These are phyloP conservation scores for Eleutherodactylus coqui DNA, from an alignment of 2,797 vertebrate genomes.

Conservation along the genomic window DNA sequence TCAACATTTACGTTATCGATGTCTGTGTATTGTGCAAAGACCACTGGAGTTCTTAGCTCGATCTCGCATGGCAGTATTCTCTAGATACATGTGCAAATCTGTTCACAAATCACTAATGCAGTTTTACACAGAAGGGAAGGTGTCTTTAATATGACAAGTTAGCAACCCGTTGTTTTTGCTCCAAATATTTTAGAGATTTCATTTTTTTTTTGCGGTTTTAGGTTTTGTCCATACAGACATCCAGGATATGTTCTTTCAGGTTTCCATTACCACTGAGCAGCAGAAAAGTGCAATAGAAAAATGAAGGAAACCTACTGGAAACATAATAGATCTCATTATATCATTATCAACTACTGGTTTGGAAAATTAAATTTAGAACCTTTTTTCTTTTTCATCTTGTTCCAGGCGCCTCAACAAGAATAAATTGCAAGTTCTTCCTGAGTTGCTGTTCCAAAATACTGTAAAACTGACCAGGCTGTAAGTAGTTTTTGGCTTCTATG, in stretches of 20 bases:
- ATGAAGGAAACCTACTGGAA: neutral
- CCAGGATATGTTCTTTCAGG: neutral
- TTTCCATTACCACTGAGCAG: too few relatives aligned
- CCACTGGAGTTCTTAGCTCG: too few relatives aligned
- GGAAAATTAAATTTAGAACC: neutral
- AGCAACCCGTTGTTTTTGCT: too few relatives aligned
- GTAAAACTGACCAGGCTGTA: conserved; percentile 95
- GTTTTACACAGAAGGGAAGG: too few relatives aligned
- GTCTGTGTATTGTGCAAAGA: too few relatives aligned
- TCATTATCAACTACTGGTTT: neutral
- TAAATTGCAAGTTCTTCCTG: conserved; percentile 93
- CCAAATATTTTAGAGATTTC: too few relatives aligned
- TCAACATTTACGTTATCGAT: too few relatives aligned
- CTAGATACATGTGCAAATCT: too few relatives aligned
- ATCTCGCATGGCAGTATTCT: too few relatives aligned
- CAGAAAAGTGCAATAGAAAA: neutral
- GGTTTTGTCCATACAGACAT: too few relatives aligned
- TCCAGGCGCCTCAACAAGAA: conserved; percentile 95
- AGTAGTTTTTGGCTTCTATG: conserved; percentile 75
- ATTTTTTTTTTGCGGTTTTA: neutral
- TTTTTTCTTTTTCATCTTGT: conserved; percentile 35
- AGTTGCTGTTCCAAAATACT: conserved; percentile 96
- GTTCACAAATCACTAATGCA: too few relatives aligned
- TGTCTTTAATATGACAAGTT: too few relatives aligned
- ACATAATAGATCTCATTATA: neutral